A percentile compares a stretch with the other conserved stretches of the same genome.
Evolutionary conservation across 1,140 invertebrate genomes (phyloP).

Genomic region (Calliphora vicina): DNA sequence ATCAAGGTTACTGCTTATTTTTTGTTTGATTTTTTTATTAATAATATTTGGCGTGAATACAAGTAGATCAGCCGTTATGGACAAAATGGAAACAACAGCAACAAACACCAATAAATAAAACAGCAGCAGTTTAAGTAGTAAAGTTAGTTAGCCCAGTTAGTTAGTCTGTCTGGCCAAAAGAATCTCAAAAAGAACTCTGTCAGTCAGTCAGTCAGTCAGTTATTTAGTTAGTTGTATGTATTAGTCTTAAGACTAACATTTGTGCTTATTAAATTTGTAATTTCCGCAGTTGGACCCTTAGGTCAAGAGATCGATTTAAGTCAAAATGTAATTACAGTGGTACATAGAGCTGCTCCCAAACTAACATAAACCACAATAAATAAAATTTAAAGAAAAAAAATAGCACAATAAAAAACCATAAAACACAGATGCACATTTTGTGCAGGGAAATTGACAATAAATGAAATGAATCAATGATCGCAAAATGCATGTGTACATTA

Average conservation of each 20-base stretch:
- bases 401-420: constrained; percentile 10
- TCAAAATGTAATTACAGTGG: constrained; percentile 60
- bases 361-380: neutral
- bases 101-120: neutral
- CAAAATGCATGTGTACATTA: neutral
- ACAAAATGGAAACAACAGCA: neutral
- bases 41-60: constrained; percentile 25
- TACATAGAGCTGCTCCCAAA: constrained; percentile 28
- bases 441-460: neutral
- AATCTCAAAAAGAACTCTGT: neutral
- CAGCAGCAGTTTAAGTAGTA: neutral
- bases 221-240: neutral
- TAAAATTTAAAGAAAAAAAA: too few species aligned
- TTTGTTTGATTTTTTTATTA: neutral
- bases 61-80: constrained; percentile 21
- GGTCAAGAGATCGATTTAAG: constrained; percentile 63
- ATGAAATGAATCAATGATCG: neutral
- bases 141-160: neutral
- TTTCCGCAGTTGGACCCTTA: constrained; percentile 63
- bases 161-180: neutral
- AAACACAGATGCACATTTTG: neutral
- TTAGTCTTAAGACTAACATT: constrained; percentile 22
- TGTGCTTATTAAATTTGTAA: constrained; percentile 63
- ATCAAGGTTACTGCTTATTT: neutral
- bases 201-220: too few species aligned